Percentiles rank a stretch among this genome's conserved stretches.
Evolutionary conservation across 1,140 invertebrate species (phyloP).

Genomic region (Drosophila oshimai): DNA sequence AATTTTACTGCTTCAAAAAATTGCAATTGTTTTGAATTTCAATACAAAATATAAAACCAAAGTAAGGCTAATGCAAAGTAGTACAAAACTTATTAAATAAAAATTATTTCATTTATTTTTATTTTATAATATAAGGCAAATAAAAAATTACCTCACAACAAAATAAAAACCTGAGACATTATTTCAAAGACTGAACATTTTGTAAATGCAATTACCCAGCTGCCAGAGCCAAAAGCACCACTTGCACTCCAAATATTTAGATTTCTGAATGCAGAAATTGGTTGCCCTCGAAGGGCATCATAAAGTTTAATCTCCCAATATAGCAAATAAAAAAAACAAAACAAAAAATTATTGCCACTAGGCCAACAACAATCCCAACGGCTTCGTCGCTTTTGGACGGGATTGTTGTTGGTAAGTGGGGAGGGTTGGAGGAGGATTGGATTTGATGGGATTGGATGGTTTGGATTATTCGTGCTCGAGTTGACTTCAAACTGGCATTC

Average conservation of each 20-base stretch:
- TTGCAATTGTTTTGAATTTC: too few species aligned
- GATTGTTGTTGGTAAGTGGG: constrained; percentile 6
- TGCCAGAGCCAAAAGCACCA: neutral
- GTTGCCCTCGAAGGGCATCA: constrained; percentile 19
- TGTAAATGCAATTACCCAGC: constrained; percentile 21
- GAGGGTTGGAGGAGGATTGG: neutral
- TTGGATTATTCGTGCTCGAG: constrained; percentile 44
- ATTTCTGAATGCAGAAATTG: neutral
- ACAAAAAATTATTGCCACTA: constrained; percentile 31
- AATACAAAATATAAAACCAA: too few species aligned
- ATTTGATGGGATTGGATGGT: constrained; percentile 30
- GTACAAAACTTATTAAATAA: too few species aligned
- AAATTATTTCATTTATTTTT: too few species aligned
- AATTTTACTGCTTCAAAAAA: too few species aligned
- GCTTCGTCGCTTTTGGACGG: neutral
- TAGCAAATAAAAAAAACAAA: constrained; percentile 37
- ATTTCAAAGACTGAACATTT: neutral
- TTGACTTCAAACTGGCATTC: constrained; percentile 44
- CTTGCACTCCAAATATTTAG: constrained; percentile 11
- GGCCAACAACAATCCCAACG: neutral
- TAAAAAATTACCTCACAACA: neutral
- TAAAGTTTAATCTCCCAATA: constrained; percentile 36
- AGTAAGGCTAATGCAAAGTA: too few species aligned
- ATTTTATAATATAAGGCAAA: too few species aligned
- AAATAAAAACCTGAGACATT: neutral